Evolutionary conservation across 2,888 invertebrate species (phyloP).

Genomic region (Nomada fucata): DNA sequence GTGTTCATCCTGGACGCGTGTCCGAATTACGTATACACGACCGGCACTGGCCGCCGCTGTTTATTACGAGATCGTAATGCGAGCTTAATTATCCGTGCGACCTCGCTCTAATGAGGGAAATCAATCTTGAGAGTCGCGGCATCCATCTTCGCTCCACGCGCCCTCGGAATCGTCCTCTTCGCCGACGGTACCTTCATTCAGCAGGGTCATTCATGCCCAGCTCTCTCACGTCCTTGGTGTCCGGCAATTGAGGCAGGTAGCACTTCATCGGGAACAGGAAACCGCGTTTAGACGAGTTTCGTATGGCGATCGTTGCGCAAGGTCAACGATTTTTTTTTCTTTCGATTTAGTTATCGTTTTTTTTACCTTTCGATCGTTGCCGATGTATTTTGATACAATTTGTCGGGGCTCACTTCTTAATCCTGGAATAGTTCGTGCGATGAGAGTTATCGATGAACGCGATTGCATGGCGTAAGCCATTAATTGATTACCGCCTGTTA

Average conservation of each 20-base stretch:
- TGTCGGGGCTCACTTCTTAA: neutral
- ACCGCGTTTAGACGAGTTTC: neutral
- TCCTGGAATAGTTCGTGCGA: no score
- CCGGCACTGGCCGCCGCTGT: slow-evolving; percentile 32
- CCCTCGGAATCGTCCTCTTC: slow-evolving; percentile 44
- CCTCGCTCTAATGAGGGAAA: slow-evolving; percentile 70
- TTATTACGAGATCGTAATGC: slow-evolving; percentile 73
- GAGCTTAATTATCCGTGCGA: slow-evolving; percentile 71
- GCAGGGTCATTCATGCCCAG: slow-evolving; percentile 49
- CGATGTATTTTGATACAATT: neutral
- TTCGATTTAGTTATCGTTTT: no score
- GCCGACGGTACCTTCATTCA: slow-evolving; percentile 51
- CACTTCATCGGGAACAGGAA: slow-evolving; percentile 8
- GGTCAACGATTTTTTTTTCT: no score
- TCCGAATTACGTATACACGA: slow-evolving; percentile 25
- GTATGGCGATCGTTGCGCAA: neutral
- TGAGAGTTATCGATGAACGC: no score
- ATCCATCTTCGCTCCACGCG: slow-evolving; percentile 67
- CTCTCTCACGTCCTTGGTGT: slow-evolving; percentile 34
- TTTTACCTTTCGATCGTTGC: neutral
- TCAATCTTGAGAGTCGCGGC: slow-evolving; percentile 71
- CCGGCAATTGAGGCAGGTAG: slow-evolving; percentile 14
- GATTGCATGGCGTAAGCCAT: no score
- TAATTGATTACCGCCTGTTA: no score
- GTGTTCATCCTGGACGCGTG: slow-evolving; percentile 60